These are phyloP conservation scores for Oligia fasciuncula DNA, from an alignment of 2,888 invertebrate species.

Conservation along the genomic window DNA sequence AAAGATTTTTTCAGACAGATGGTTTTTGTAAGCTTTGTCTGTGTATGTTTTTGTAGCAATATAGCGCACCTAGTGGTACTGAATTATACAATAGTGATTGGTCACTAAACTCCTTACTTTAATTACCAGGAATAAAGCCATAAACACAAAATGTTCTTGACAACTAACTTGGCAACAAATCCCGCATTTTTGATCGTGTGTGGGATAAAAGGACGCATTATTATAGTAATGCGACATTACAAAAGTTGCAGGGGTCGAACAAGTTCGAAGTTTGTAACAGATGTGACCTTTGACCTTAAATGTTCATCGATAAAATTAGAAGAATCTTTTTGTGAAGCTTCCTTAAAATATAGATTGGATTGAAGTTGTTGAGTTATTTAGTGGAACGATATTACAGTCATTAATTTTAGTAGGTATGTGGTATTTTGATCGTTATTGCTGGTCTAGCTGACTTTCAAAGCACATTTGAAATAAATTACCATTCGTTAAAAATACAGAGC, in stretches of 20 bases:
- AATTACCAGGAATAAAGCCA: not conserved
- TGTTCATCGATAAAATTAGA: not conserved
- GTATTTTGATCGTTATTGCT: constrained; percentile 33
- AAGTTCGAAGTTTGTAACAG: constrained; percentile 18
- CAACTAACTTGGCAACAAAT: constrained; percentile 20
- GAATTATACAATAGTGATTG: not conserved
- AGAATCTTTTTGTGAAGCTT: not conserved
- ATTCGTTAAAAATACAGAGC: not conserved
- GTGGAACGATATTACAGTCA: constrained; percentile 30
- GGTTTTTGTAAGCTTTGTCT: not conserved
- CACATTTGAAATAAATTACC: not conserved
- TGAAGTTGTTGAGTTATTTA: constrained; percentile 31
- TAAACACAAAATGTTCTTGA: not conserved
- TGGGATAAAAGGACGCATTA: not conserved
- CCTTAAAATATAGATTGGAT: constrained; percentile 1
- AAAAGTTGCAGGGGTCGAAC: constrained; percentile 26
- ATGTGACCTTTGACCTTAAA: constrained; percentile 31
- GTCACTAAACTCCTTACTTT: no score
- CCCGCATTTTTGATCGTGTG: not conserved
- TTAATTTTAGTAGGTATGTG: not conserved
- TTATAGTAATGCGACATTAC: not conserved
- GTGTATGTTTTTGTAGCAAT: not conserved
- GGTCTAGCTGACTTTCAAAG: constrained; percentile 16
- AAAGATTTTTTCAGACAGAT: no score
- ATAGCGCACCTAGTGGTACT: not conserved